Evolutionary conservation across 2,797 vertebrate genomes (phyloP), one percentile per base, ranked within the genome.

Genomic region (Sarcoramphus papa): DNA sequence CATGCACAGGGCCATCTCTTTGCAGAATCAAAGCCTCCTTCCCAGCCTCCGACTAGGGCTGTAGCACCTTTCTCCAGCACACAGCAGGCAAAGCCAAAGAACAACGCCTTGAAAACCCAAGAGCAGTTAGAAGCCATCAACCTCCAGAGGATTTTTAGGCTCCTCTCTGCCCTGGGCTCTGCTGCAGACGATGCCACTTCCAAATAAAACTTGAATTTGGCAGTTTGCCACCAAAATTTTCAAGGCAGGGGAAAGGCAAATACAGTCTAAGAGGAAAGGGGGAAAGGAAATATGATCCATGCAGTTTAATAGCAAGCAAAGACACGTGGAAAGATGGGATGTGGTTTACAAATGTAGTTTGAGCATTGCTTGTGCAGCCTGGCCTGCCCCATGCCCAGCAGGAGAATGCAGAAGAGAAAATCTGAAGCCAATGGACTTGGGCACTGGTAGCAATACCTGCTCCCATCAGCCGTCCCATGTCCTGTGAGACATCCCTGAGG

Each of bases 1-100:
- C 64, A 48, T 0, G 0, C 68, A 27, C 0, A 0, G 8, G 3
- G 48, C 19, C 56, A 50, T 3, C 69, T 24, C 77, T 51, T 63
- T 40, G 31, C 41, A 43, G 48, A 68, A 5, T 3, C 37, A 60
- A 31, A 91, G 48, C 10, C 47, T 85, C 63, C 63, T 69, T 60
- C 41, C 35, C 64, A 74, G 47, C 8, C 51, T 25, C 54, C 4
- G 3, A 1, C 48, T 35, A 21, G 41, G 37, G 22, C 89, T 60
- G 43, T 40, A 53, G 37, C 41, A 77, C 22, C 22, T 20, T 65
- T 59, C 41, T 53, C 14, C 74, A 45, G 59, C 60, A 65, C 4
- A 3, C 45, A 73, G 40, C 48, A 59, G 57, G 33, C 35, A 88
- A 67, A 75, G 53, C 33, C 43, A 18, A 64, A 76, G 63, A 82